phyloP scores from a whole-genome alignment of 1,140 invertebrate species.

The Diorhabda elongata region DNA sequence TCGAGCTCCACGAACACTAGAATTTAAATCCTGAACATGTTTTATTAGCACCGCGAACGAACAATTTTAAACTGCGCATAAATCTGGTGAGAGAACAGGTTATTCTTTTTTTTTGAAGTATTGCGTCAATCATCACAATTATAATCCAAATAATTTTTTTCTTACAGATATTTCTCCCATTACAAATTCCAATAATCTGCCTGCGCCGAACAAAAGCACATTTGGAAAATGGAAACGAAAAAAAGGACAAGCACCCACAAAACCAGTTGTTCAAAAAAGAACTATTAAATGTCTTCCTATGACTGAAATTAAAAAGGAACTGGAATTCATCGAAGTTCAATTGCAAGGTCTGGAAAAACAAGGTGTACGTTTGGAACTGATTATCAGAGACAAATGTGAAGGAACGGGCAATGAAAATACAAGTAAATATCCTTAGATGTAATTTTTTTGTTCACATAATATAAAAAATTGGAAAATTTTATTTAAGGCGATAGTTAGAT shows the following conservation, averaged over 20 bases:
- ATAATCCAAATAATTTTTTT: too few relatives aligned
- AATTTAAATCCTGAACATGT: too few relatives aligned
- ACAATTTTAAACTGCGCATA: too few relatives aligned
- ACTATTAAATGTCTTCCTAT: constrained; percentile 69
- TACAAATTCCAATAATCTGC: constrained; percentile 4
- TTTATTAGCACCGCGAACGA: too few relatives aligned
- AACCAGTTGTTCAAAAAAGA: constrained; percentile 65
- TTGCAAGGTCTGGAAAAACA: constrained; percentile 85
- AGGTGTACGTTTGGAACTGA: constrained; percentile 80
- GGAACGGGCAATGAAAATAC: constrained; percentile 39
- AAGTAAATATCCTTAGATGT: not conserved
- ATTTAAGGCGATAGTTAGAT: too few relatives aligned
- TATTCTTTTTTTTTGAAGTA: too few relatives aligned
- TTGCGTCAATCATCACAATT: too few relatives aligned
- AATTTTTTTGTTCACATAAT: too few relatives aligned
- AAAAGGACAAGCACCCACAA: constrained; percentile 74
- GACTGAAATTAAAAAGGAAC: constrained; percentile 66
- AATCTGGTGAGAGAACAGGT: too few relatives aligned
- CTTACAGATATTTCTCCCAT: too few relatives aligned
- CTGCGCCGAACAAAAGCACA: constrained; percentile 54
- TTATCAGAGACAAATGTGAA: constrained; percentile 77
- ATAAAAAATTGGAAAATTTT: too few relatives aligned
- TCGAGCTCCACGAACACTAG: too few relatives aligned
- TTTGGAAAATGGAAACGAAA: constrained; percentile 68
- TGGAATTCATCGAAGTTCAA: constrained; percentile 79